Conservation (phyloP, 2,113 vertebrate species). For the Dermatemys mawii region DNA sequence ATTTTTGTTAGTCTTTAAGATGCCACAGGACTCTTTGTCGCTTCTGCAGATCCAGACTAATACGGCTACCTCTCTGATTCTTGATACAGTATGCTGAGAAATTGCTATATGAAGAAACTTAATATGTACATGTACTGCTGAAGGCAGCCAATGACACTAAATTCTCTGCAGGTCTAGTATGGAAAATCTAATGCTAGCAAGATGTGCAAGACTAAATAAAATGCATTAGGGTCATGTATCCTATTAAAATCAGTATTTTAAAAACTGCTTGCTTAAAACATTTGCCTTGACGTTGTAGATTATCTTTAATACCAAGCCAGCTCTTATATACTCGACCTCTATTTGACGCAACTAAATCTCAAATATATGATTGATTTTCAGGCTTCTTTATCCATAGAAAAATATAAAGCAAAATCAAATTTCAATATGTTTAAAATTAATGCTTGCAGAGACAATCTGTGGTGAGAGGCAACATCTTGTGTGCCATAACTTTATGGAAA, state of each 20-base stretch:
- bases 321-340: constrained; percentile 74
- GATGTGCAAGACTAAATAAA: constrained; percentile 72
- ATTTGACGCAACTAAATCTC: constrained; percentile 73
- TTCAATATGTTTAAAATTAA: constrained; percentile 73
- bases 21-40: too few species aligned
- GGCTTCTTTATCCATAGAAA: constrained; percentile 77
- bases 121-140: constrained; percentile 18
- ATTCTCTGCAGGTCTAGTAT: constrained; percentile 56
- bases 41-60: too few species aligned
- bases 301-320: constrained; percentile 77
- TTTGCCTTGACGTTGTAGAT: constrained; percentile 78
- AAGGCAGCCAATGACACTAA: constrained; percentile 26
- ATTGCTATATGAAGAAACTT: constrained; percentile 20
- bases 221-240: constrained; percentile 58
- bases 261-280: constrained; percentile 79
- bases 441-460: constrained; percentile 68
- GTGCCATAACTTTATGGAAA: constrained; percentile 55
- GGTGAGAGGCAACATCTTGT: constrained; percentile 59
- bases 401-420: constrained; percentile 76
- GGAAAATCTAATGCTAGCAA: constrained; percentile 68
- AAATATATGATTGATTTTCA: constrained; percentile 80
- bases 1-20: too few species aligned
- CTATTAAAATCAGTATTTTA: constrained; percentile 76
- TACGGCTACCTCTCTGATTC: too few species aligned
- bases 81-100: too few species aligned